phyloP scores from a whole-genome alignment of 2,113 vertebrate genomes.

The Microcebus griseorufus region DNA sequence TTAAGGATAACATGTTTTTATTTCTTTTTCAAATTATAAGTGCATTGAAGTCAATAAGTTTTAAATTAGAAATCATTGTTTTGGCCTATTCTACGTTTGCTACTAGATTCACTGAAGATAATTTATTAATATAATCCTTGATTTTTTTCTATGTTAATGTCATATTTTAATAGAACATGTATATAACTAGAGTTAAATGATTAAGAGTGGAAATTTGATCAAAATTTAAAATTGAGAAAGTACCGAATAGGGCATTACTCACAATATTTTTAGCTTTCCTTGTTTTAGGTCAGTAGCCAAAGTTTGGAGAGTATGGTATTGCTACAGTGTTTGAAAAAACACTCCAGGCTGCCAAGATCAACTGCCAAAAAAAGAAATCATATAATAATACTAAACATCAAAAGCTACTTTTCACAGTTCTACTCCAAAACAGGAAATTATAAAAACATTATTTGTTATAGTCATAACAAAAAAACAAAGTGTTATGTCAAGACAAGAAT shows the following conservation, averaged over 20 bases:
- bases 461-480: constrained; percentile 10
- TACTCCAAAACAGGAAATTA: constrained; percentile 28
- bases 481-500: constrained; percentile 24
- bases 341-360: constrained; percentile 22
- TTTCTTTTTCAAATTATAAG: background rate
- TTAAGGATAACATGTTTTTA: background rate
- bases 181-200: background rate
- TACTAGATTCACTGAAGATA: background rate
- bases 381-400: constrained; percentile 62
- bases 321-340: constrained; percentile 6
- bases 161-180: background rate
- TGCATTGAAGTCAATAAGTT: background rate
- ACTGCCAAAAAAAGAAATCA: constrained; percentile 46
- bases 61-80: background rate
- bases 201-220: background rate
- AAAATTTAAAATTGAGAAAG: background rate
- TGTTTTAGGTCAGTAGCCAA: background rate
- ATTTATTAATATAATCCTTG: background rate
- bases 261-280: background rate
- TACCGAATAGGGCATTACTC: background rate
- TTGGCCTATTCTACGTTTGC: background rate
- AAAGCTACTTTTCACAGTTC: constrained; percentile 39
- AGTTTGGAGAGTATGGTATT: background rate
- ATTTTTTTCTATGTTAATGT: background rate
- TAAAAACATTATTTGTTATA: constrained; percentile 37